These are phyloP conservation scores for Hydrozoanthus gracilis DNA, from an alignment of 92 coral and sea anemone species.

Conservation along the genomic window DNA sequence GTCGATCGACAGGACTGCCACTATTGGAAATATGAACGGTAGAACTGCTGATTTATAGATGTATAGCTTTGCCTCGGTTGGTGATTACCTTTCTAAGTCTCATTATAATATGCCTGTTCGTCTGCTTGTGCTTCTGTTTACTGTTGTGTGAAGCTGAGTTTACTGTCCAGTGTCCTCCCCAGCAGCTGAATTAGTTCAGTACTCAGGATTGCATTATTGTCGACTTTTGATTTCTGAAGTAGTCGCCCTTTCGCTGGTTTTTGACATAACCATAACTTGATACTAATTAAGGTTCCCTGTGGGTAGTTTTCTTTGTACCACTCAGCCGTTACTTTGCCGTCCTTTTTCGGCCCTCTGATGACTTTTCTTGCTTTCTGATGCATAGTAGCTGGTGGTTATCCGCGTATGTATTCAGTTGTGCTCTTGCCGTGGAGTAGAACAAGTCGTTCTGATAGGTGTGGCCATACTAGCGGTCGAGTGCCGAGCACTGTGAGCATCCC, in stretches of 20 bases:
- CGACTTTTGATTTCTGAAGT: not conserved
- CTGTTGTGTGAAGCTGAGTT: constrained; percentile 11
- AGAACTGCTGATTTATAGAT: constrained; percentile 43
- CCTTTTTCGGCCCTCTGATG: constrained; percentile 22
- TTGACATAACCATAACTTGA: constrained; percentile 47
- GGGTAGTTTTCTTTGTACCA: constrained; percentile 54
- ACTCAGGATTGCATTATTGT: not conserved
- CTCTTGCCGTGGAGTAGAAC: constrained; percentile 34
- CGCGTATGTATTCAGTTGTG: constrained; percentile 52
- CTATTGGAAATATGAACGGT: constrained; percentile 37
- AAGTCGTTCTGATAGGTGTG: constrained; percentile 56
- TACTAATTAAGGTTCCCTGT: constrained; percentile 44
- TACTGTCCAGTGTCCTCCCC: constrained; percentile 27
- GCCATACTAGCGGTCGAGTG: constrained; percentile 56
- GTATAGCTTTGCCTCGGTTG: constrained; percentile 38
- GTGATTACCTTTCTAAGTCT: constrained; percentile 52
- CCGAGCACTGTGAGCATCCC: constrained; percentile 47
- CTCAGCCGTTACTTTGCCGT: constrained; percentile 52
- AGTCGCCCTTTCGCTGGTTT: constrained; percentile 33
- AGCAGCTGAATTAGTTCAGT: constrained; percentile 24
- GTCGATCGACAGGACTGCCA: constrained; percentile 49
- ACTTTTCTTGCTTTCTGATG: constrained; percentile 25
- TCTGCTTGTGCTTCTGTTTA: constrained; percentile 25
- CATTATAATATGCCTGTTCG: constrained; percentile 21
- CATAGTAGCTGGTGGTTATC: constrained; percentile 60